Evolutionary conservation across 2,797 vertebrate genomes (phyloP), one percentile per base, ranked within the genome.

Genomic region (Pipistrellus nathusii): DNA sequence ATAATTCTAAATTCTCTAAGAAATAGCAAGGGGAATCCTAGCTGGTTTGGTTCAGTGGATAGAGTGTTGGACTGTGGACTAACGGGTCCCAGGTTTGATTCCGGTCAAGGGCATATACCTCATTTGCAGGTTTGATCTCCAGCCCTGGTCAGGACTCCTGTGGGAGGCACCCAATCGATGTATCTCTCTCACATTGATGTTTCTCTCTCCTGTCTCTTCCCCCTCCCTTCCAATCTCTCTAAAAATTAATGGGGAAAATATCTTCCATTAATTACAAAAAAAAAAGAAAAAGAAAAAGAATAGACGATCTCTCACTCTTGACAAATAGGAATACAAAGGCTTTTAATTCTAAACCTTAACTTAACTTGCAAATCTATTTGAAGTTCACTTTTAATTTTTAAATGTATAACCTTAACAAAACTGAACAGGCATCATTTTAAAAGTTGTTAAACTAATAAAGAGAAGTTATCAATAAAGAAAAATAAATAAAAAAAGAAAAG

Each of bases 311-410:
- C 66, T 86, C 68, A 82, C 2, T 87, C 27, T 89, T 92, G 21
- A 73, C 14, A 75, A 92, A 72, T 71, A 81, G 25, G 32, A 84
- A 69, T 83, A 44, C n/a, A 85, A 86, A 94, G 27, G 20, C 3
- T 64, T 92, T 92, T 30, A 44, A 41, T 0, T 82, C 51, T 38
- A 76, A 93, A 88, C 41, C 59, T 92, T 57, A 86, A n/a, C 78
- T 91, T 96, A 86, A n/a, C 78, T 91, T 96, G 86, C 68, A 88
- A 77, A 88, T 93, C 55, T 94, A 35, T 83, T 91, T 95, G 91
- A 68, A 92, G 71, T 96, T 96, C 53, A 71, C 78, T 83, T 90
- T 95, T 86, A 77, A 64, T 92, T 80, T 91, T 86, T 41, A 86
- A n/a, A 32, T 76, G 80, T 35, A 75, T 25, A 87, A 80, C 32